Conservation (phyloP, 2,113 vertebrate species). For the Pangasianodon hypophthalmus region DNA sequence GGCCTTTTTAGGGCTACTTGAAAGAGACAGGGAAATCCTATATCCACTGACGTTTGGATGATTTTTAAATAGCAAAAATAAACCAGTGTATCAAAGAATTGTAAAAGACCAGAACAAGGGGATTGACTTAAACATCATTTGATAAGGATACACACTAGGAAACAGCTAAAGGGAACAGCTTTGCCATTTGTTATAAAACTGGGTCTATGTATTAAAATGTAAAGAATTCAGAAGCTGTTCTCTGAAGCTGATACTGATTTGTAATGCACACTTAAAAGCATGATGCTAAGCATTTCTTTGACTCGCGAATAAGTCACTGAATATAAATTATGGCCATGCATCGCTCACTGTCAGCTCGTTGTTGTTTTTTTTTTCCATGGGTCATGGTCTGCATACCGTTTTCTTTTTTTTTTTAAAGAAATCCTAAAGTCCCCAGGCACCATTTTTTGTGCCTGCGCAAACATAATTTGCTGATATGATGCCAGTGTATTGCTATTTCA, state of each 20-base stretch:
- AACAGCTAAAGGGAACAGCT: background rate
- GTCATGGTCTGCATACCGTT: background rate
- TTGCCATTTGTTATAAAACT: background rate
- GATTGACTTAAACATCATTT: background rate
- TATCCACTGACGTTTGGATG: background rate
- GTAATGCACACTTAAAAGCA: background rate
- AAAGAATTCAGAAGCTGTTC: background rate
- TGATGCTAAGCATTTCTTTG: constrained; percentile 16
- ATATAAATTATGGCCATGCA: background rate
- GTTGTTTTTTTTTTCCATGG: background rate
- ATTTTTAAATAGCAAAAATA: background rate
- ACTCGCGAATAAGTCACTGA: background rate
- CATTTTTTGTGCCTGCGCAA: background rate
- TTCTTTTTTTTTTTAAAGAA: background rate
- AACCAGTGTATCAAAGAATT: background rate
- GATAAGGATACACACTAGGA: background rate
- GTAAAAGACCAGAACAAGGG: background rate
- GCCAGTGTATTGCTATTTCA: background rate
- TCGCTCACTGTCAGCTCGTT: background rate
- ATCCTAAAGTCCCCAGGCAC: background rate
- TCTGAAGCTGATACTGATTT: background rate
- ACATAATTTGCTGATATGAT: background rate
- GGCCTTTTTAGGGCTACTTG: background rate
- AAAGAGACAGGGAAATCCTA: background rate
- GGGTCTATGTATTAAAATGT: background rate